These are phyloP conservation scores for Tragelaphus buxtoni DNA, from an alignment of 2,113 vertebrate genomes.

Conservation along the genomic window DNA sequence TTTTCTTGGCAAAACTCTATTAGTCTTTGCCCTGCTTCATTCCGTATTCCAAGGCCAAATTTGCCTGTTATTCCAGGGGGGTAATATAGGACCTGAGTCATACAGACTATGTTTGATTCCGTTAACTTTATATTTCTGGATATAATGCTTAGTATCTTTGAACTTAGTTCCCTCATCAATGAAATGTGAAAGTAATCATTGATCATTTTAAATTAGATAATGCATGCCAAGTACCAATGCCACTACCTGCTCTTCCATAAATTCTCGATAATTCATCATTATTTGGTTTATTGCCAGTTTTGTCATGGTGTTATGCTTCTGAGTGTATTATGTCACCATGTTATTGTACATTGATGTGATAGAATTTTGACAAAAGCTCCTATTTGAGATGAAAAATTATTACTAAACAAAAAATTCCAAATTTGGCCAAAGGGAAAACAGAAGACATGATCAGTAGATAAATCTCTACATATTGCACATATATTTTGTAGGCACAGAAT, in stretches of 20 bases:
- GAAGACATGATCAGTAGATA: neutral
- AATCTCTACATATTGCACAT: neutral
- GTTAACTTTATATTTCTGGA: neutral
- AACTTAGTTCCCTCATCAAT: neutral
- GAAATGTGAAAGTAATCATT: neutral
- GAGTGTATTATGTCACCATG: neutral
- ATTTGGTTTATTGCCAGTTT: neutral
- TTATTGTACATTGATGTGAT: neutral
- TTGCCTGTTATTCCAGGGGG: too few relatives aligned
- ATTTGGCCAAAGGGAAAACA: neutral
- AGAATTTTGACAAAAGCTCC: neutral
- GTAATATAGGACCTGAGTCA: neutral
- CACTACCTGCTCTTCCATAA: neutral
- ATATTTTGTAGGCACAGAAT: conserved; percentile 26
- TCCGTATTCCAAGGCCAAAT: too few relatives aligned
- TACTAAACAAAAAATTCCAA: neutral
- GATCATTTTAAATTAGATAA: neutral
- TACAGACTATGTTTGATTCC: neutral
- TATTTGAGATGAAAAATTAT: neutral
- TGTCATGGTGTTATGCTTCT: neutral
- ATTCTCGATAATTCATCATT: neutral
- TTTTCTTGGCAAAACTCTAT: too few relatives aligned
- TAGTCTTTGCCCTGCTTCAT: too few relatives aligned
- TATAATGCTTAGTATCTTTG: neutral
- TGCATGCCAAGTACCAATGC: neutral